Evolutionary conservation across 2,888 invertebrate genomes (phyloP).

Genomic region (Drosophila kambysellisi): DNA sequence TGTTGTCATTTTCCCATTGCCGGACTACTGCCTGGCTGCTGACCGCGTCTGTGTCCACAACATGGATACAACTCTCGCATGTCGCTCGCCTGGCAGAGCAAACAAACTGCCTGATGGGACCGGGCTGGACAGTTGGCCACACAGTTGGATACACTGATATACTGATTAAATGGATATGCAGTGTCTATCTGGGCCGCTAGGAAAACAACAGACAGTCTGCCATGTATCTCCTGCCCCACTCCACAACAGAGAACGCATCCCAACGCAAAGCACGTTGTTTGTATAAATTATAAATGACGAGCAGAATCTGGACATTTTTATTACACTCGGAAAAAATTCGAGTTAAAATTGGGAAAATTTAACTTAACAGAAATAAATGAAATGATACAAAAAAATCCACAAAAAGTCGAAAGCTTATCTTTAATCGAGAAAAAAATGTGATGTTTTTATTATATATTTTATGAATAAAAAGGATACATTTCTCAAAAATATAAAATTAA

Average conservation of each 20-base stretch:
- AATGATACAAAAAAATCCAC: no score
- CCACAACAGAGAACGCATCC: background rate
- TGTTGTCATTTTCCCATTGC: slow-evolving; percentile 12
- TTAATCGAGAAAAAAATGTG: no score
- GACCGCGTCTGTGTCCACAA: slow-evolving; percentile 44
- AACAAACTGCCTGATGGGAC: slow-evolving; percentile 36
- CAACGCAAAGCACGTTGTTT: slow-evolving; percentile 26
- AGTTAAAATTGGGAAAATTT: background rate
- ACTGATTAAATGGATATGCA: slow-evolving; percentile 75
- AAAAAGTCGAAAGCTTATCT: no score
- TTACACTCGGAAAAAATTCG: background rate
- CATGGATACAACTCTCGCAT: slow-evolving; percentile 48
- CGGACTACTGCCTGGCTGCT: background rate
- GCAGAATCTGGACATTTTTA: slow-evolving; percentile 13
- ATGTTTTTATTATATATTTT: no score
- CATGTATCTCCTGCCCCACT: slow-evolving; percentile 1
- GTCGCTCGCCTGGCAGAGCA: slow-evolving; percentile 21
- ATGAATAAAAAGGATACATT: no score
- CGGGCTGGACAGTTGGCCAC: slow-evolving; percentile 23
- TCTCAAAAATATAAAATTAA: background rate
- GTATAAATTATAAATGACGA: slow-evolving; percentile 71
- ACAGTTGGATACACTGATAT: slow-evolving; percentile 47
- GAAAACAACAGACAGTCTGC: slow-evolving; percentile 50
- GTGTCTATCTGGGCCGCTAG: slow-evolving; percentile 54
- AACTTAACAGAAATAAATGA: background rate